Evolutionary conservation across 2,797 vertebrate species (phyloP), one percentile per base, ranked within the genome.

Genomic region (Falco berigora): DNA sequence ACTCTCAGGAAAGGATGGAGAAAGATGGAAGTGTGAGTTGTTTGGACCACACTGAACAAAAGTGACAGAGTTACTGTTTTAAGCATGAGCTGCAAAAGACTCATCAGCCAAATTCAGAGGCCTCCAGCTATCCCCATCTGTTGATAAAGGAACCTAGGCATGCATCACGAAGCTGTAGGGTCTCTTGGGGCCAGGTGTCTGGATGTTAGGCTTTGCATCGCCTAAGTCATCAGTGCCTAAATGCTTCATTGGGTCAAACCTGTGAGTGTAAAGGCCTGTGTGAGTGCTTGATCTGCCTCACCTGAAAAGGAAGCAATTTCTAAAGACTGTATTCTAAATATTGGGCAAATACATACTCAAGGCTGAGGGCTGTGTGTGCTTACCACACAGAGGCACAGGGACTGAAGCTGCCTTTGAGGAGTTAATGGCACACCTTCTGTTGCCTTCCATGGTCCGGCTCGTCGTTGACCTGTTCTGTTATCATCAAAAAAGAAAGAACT

Each of bases 281-380:
- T 10, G 32, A 66, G 69, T 22, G 42, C 36, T 53, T 59, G 8
- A 9, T 32, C 36, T 55, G n/a, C 56, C 24, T 67, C 8, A 40
- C 17, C 55, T 58, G 52, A 15, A 64, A 66, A 69, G 4, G 46
- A 42, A 72, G 16, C 11, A 19, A 6, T 34, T 53, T 69, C 13
- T 78, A 24, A 86, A 64, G 21, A 12, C 38, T 36, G 5, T 25
- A 12, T 38, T 59, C 21, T 62, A 42, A 56, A 49, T 68, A 52
- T 10, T 8, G 4, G 61, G 28, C 23, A 23, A 4, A 1, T 59
- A 69, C 24, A 17, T n/a, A 3, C 10, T 28, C 21, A 22, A 23
- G 50, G 2, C 53, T 50, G 47, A 22, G 13, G 27, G 5, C 36
- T 0, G 0, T 6, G 16, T 32, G 22, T 8, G 12, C 27, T 50